Base-by-base conservation (phyloP, 2,797 vertebrate genomes). In the Sebastes cheni region DNA sequence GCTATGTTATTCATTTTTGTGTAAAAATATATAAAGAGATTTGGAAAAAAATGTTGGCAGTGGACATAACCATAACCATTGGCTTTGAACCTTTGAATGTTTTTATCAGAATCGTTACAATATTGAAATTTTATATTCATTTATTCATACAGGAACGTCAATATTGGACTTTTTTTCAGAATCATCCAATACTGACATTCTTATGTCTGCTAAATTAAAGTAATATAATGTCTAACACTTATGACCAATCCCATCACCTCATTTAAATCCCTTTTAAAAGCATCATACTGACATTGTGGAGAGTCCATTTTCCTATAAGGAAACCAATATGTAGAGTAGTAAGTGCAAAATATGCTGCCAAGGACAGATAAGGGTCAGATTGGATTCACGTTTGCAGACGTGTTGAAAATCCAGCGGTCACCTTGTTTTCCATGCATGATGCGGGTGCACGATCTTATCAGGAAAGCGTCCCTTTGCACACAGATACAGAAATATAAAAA, bases 371-470 rank as follows among this genome's bases (percentile, higher is more conserved):
- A 25, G 25, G 25, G 25, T 25, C 25, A 46, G 27, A 70, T 72
- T 18, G 11, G 46, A 80, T 72, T 58, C 18, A 55, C 64, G 23
- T 59, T 52, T 67, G 62, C 34, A 42, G 67, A 36, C 18, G 7
- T 27, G 23, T 39, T 23, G 58, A 71, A 61, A 52, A 0, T 75
- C 50, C 27, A 72, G 72, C 50, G 11, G 78, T 82, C 72, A 80
- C 73, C 79, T 88, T 86, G 50, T 59, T 61, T 61, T 36, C 22
- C 4, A 29, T 22, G 59, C 71, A 20, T 61, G 11, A 76, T 79
- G 36, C 66, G 27, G 58, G 5, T n/a, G 11, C 6, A 6, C 1
- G 59, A 65, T 77, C 27, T 60, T 71, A 80, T 84, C 79, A 62
- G 55, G 29, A 72, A 67, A 64, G 23, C 62, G 39, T 67, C 58